These are phyloP conservation scores for Gymnocheta viridis DNA, from an alignment of 2,888 invertebrate genomes.

Conservation along the genomic window DNA sequence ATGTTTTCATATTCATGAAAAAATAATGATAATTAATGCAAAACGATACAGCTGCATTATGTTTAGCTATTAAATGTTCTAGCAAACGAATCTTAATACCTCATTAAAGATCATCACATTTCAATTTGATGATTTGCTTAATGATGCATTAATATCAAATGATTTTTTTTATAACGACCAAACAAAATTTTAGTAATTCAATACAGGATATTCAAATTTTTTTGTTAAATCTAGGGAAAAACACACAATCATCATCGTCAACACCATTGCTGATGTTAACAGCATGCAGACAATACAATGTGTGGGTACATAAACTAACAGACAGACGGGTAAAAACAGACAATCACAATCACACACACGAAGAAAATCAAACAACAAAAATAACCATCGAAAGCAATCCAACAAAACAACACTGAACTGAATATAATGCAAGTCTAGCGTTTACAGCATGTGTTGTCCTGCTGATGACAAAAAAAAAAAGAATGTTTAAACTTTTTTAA, in stretches of 20 bases:
- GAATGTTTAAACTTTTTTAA: too few relatives aligned
- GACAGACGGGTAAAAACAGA: constrained; percentile 25
- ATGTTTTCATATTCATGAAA: too few relatives aligned
- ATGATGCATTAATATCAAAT: constrained; percentile 26
- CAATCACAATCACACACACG: not conserved
- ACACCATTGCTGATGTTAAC: constrained; percentile 52
- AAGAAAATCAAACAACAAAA: not conserved
- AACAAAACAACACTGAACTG: constrained; percentile 1
- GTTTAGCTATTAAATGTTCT: not conserved
- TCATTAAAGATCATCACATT: not conserved
- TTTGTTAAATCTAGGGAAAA: constrained; percentile 17
- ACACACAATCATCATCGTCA: constrained; percentile 51
- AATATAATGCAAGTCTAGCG: not conserved
- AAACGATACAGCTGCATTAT: not conserved
- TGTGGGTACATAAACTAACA: constrained; percentile 45
- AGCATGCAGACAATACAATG: constrained; percentile 34
- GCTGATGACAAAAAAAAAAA: not conserved
- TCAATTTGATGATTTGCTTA: constrained; percentile 27
- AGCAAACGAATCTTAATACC: not conserved
- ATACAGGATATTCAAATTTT: constrained; percentile 29
- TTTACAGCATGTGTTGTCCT: constrained; percentile 64
- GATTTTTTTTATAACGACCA: not conserved
- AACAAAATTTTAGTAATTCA: constrained; percentile 6
- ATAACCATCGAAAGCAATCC: constrained; percentile 10
- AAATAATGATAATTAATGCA: not conserved